Base-by-base conservation (phyloP, 2,888 invertebrate species). In the Drosophila mercatorum region DNA sequence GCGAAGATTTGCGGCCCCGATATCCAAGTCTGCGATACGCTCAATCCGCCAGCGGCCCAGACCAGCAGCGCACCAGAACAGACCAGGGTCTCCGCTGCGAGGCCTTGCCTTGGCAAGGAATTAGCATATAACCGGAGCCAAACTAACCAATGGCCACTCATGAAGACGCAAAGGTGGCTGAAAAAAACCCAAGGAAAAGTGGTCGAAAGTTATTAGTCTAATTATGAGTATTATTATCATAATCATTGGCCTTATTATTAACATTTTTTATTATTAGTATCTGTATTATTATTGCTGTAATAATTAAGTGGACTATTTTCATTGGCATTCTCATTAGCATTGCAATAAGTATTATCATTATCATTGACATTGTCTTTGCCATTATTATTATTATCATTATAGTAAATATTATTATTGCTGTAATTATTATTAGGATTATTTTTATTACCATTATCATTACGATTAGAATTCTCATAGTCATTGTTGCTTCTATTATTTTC, bases 21-120 rank as follows among this genome's bases (percentile, higher is more conserved):
- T 71, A 74, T 31, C 52, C 31, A 40, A 34, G 61, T 59, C 58
- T 51, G 58, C 46, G 68, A 85, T 87, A 82, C 78, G 78, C 80
- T 79, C 80, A 80, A 68, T 82, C 77, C 78, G 55, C 52, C 34
- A 31, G 46, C 46, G 22, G 3, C 6, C 41, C 41, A 43, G 17
- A 8, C 43, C n/a, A 17, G 17, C 46, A 22, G 49, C 49, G 8
- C 12, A 26, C 44, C 44, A 49, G 47, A 8, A 10, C n/a, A 8
- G 28, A 47, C 46, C 11, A 12, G 44, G 41, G 22, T 26, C 55
- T 36, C 47, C 6, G 8, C 22, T 22, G 17, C 11, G 12, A 36
- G 36, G 12, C 38, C 40, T 31, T 60, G 65, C 57, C 62, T 22
- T 22, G 22, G 22, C 22, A 49, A 36, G 65, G 74, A 81, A 80